Percentiles rank a stretch among this genome's conserved stretches.
phyloP scores from a whole-genome alignment of 2,888 invertebrate genomes.

The Nymphalis urticae region DNA sequence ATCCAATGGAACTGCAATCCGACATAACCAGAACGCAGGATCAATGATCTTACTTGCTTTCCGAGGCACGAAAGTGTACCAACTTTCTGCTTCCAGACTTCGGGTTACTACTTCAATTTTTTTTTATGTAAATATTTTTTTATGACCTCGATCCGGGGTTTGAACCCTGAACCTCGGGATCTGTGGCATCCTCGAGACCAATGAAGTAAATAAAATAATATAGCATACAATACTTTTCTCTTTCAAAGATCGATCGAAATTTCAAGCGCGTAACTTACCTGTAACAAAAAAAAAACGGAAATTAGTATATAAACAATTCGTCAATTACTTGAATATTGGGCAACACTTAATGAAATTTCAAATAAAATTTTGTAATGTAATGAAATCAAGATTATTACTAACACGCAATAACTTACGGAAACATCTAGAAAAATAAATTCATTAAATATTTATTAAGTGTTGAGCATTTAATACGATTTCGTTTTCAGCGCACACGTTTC shows the following conservation, averaged over 20 bases:
- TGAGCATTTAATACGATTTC: conserved; percentile 21
- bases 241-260: neutral
- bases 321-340: neutral
- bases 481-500: conserved; percentile 25
- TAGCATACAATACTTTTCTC: neutral
- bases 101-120: too few species aligned
- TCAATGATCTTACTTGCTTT: too few species aligned
- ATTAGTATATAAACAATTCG: neutral
- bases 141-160: too few species aligned
- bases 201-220: too few species aligned
- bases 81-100: too few species aligned
- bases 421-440: neutral
- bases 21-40: too few species aligned
- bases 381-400: neutral
- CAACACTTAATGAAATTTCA: neutral
- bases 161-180: too few species aligned
- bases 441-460: conserved; percentile 14
- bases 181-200: too few species aligned
- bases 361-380: neutral
- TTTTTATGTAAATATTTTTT: too few species aligned
- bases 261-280: conserved; percentile 13
- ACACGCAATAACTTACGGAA: neutral
- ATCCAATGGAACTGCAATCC: too few species aligned
- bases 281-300: conserved; percentile 7
- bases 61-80: too few species aligned